Conservation (phyloP, 2,113 vertebrate species). For the Cephalopholis sonnerati region DNA sequence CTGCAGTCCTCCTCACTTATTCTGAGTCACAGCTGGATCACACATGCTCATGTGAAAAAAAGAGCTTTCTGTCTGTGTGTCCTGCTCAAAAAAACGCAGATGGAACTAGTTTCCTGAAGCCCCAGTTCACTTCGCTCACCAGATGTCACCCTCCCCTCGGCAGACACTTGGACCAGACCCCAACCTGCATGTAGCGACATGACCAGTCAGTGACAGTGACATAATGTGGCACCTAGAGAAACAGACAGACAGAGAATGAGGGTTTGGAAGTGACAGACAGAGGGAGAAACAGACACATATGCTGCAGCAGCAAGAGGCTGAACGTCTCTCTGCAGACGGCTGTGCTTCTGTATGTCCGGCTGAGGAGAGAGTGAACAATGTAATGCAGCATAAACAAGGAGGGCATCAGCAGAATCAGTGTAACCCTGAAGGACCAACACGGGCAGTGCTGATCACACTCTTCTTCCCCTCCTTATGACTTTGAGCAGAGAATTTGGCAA, state of each 20-base stretch:
- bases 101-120: constrained; percentile 40
- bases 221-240: constrained; percentile 71
- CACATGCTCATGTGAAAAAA: not conserved
- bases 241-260: constrained; percentile 56
- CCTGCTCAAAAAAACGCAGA: constrained; percentile 33
- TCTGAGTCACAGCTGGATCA: constrained; percentile 15
- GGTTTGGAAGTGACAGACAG: constrained; percentile 54
- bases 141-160: constrained; percentile 77
- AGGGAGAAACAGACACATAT: constrained; percentile 51
- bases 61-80: not conserved
- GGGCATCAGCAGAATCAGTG: constrained; percentile 34
- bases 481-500: constrained; percentile 37
- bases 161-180: constrained; percentile 60
- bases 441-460: constrained; percentile 52
- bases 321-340: constrained; percentile 40
- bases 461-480: constrained; percentile 55
- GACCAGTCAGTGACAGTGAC: constrained; percentile 70
- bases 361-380: constrained; percentile 48
- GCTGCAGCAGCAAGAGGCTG: constrained; percentile 32
- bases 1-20: not conserved
- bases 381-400: constrained; percentile 56
- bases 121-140: constrained; percentile 67
- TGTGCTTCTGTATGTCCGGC: constrained; percentile 31
- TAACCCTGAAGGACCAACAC: constrained; percentile 27
- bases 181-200: constrained; percentile 71